Evolutionary conservation across 2,113 vertebrate genomes (phyloP).

Genomic region (Cebidichthys violaceus): DNA sequence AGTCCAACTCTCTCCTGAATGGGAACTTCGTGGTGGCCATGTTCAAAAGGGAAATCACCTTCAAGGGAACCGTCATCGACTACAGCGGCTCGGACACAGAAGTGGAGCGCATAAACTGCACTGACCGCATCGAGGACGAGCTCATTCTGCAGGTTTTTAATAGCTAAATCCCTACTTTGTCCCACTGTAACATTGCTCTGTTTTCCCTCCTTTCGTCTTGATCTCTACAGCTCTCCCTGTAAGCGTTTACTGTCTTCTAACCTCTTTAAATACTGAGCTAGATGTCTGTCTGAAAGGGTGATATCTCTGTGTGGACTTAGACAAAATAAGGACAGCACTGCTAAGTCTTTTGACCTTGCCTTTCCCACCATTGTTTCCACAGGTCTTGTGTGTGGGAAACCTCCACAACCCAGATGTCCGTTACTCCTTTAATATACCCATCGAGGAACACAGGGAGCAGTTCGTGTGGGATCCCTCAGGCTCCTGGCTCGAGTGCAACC

Average conservation of each 20-base stretch:
- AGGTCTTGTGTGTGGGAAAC: slow-evolving; percentile 98
- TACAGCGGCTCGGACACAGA: slow-evolving; percentile 95
- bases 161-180: background rate
- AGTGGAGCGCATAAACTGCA: slow-evolving; percentile 95
- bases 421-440: slow-evolving; percentile 94
- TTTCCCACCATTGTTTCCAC: slow-evolving; percentile 32
- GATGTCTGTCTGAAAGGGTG: slow-evolving; percentile 16
- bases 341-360: slow-evolving; percentile 32
- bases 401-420: slow-evolving; percentile 94
- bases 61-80: slow-evolving; percentile 91
- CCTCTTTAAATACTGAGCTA: background rate
- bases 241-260: background rate
- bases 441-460: slow-evolving; percentile 87
- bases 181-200: background rate
- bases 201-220: background rate
- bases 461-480: slow-evolving; percentile 92
- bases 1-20: slow-evolving; percentile 93
- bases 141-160: slow-evolving; percentile 89
- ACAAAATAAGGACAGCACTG: slow-evolving; percentile 21
- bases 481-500: slow-evolving; percentile 93
- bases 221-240: background rate
- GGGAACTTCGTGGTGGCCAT: slow-evolving; percentile 98
- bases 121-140: slow-evolving; percentile 90
- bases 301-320: slow-evolving; percentile 14
- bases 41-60: slow-evolving; percentile 93